phyloP scores from a whole-genome alignment of 92 coral and sea anemone species.

The Umimayanthus chanpuru region DNA sequence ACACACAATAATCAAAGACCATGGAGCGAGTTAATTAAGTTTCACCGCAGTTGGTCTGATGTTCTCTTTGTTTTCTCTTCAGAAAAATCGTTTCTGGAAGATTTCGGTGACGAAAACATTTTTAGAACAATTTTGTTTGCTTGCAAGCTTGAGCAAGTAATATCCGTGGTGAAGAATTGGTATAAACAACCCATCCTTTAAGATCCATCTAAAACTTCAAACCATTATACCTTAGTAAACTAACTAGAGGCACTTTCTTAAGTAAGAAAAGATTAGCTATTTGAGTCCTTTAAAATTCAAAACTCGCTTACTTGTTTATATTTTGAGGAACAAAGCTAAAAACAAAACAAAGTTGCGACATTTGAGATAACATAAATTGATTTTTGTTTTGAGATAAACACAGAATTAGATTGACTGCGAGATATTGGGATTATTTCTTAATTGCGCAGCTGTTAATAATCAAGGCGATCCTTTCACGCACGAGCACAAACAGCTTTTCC shows the following conservation, averaged over 20 bases:
- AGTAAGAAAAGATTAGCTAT: neutral
- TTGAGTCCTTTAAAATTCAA: too few species aligned
- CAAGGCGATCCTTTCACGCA: neutral
- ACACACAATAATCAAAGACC: neutral
- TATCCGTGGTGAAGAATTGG: neutral
- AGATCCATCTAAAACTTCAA: neutral
- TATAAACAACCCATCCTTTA: neutral
- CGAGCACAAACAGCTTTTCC: neutral
- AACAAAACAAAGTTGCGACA: neutral
- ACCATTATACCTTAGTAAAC: neutral
- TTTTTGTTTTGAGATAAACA: constrained; percentile 16
- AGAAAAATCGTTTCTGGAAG: neutral
- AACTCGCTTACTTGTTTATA: neutral
- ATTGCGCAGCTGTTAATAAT: neutral
- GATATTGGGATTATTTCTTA: constrained; percentile 8
- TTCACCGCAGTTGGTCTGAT: constrained; percentile 2
- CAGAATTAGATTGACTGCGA: constrained; percentile 3
- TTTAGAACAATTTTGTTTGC: neutral
- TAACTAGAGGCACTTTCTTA: neutral
- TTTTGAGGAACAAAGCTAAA: neutral
- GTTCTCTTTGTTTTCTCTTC: neutral
- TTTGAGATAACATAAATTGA: neutral
- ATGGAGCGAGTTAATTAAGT: constrained; percentile 5
- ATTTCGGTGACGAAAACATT: neutral
- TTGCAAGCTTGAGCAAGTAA: neutral